phyloP scores from a whole-genome alignment of 2,888 invertebrate species.

The Scotopteryx bipunctaria region DNA sequence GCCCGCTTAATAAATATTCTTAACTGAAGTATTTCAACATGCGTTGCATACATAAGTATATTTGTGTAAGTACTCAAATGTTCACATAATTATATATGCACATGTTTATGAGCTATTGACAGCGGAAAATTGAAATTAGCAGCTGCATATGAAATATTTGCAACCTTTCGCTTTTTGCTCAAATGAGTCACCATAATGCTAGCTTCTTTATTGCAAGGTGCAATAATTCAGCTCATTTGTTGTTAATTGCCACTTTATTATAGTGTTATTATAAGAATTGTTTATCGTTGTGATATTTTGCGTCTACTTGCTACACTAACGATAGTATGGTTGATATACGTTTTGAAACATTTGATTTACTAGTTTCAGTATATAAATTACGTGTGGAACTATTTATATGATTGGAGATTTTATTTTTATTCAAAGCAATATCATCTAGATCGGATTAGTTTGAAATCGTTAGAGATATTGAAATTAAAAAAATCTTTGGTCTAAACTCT shows the following conservation, averaged over 20 bases:
- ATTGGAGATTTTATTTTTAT: no score
- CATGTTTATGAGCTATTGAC: slow-evolving; percentile 46
- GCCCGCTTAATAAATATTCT: no score
- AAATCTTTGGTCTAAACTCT: no score
- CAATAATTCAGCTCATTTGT: slow-evolving; percentile 18
- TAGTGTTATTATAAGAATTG: slow-evolving; percentile 9
- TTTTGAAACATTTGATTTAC: no score
- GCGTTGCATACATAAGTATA: background rate
- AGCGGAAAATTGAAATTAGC: slow-evolving; percentile 48
- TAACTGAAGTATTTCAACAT: background rate
- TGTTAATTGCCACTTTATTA: slow-evolving; percentile 21
- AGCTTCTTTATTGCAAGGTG: slow-evolving; percentile 23
- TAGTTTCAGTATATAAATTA: no score
- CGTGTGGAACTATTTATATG: no score
- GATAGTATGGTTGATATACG: no score
- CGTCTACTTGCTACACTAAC: background rate
- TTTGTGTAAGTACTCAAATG: slow-evolving; percentile 12
- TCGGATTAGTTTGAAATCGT: no score
- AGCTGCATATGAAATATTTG: slow-evolving; percentile 46
- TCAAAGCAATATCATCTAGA: no score
- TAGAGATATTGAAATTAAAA: no score
- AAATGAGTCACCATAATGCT: slow-evolving; percentile 5
- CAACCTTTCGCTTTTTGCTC: slow-evolving; percentile 29
- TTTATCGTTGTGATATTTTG: slow-evolving; percentile 5
- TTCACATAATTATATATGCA: slow-evolving; percentile 26